phyloP scores from a whole-genome alignment of 2,888 invertebrate species.

The Carcina quercana region DNA sequence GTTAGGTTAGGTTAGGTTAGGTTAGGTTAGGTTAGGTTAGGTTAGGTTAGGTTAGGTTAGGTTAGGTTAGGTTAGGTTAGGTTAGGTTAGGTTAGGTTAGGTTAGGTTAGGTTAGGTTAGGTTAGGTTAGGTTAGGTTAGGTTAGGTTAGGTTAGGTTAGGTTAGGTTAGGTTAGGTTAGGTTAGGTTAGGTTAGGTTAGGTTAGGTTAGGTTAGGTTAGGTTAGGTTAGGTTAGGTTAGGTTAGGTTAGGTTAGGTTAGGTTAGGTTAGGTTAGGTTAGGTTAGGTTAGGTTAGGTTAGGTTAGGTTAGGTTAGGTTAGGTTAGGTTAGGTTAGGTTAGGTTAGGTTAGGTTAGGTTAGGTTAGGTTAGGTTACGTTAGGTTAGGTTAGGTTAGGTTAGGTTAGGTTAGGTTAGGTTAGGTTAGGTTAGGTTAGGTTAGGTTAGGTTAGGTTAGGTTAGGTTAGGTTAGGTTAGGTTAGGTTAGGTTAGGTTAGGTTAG shows the following conservation, averaged over 20 bases:
- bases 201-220: constrained; percentile 4
- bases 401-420: constrained; percentile 16
- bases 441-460: constrained; percentile 15
- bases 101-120: constrained; percentile 9
- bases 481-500: constrained; percentile 17
- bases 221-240: constrained; percentile 7
- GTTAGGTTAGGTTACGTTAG: constrained; percentile 8
- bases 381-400: constrained; percentile 15
- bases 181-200: constrained; percentile 5
- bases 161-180: constrained; percentile 7
- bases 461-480: constrained; percentile 17
- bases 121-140: constrained; percentile 9
- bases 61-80: constrained; percentile 9
- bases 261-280: constrained; percentile 16
- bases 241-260: constrained; percentile 11
- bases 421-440: constrained; percentile 13
- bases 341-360: constrained; percentile 12
- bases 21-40: constrained; percentile 9
- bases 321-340: constrained; percentile 15
- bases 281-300: constrained; percentile 14
- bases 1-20: constrained; percentile 9
- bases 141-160: constrained; percentile 7
- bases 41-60: constrained; percentile 6
- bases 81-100: constrained; percentile 8
- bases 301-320: constrained; percentile 13